Evolutionary conservation across 2,113 vertebrate species (phyloP), one percentile per base, ranked within the genome.

Genomic region (Bubo blakistoni): DNA sequence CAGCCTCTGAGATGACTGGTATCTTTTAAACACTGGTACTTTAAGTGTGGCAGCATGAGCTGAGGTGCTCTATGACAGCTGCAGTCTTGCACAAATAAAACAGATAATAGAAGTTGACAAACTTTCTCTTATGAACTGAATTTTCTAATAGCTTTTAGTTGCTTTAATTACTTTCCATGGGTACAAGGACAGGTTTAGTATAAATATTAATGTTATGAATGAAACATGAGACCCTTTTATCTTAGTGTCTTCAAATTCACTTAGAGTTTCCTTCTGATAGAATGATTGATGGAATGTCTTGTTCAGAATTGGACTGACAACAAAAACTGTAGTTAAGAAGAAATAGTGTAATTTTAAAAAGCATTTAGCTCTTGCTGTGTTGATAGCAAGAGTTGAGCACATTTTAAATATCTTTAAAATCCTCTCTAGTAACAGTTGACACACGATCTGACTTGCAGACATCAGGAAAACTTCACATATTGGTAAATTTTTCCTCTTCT

Each of bases 121-220:
- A 90, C 29, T 79, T 86, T 70, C 69, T 77, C 16, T 25, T 70
- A 42, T 21, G 81, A 84, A 71, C 46, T 30, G 81, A 42, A 67
- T 74, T 84, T 78, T 72, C 42, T 92, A 83, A 85, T 87, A 67
- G 77, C 38, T 91, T 94, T 91, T 74, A 47, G 77, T 89, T 86
- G 46, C 63, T 81, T 92, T 97, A 91, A 92, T 86, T 94, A 38
- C 59, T 84, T 95, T 73, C 65, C 32, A 32, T 74, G 69, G 55
- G 67, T 79, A 70, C 46, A 55, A 81, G 59, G 52, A 81, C 16
- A 81, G 34, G 32, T 86, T 42, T 47, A 59, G 42, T 78, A 74
- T 94, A 96, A 94, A 92, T 95, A 94, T 92, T 92, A 78, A 86
- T 83, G 72, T 74, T 86, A 67, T 87, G 86, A 84, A 84, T 91